phyloP scores from a whole-genome alignment of 2,113 vertebrate genomes.

The Lipotes vexillifer region DNA sequence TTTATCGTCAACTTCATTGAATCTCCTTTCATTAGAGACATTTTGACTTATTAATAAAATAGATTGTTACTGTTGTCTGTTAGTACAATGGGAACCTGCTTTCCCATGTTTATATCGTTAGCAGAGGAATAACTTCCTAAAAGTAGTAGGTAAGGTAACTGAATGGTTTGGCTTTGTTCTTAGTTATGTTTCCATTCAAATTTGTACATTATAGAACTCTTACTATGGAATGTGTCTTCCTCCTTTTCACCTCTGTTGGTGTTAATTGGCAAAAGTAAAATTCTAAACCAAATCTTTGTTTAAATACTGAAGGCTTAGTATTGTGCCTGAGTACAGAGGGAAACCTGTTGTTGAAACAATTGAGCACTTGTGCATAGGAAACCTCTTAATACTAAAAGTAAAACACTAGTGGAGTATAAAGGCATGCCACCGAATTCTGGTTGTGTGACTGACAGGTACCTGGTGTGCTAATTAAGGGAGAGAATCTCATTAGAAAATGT shows the following conservation, averaged over 20 bases:
- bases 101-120: constrained; percentile 71
- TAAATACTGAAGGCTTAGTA: constrained; percentile 69
- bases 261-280: constrained; percentile 81
- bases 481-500: constrained; percentile 64
- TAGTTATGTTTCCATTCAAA: constrained; percentile 67
- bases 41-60: constrained; percentile 72
- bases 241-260: constrained; percentile 66
- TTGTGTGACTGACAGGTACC: constrained; percentile 48
- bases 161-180: constrained; percentile 74
- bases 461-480: constrained; percentile 52
- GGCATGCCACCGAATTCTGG: constrained; percentile 60
- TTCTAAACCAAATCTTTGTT: constrained; percentile 71
- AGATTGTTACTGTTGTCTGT: constrained; percentile 69
- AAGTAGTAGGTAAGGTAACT: constrained; percentile 66
- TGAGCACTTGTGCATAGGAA: constrained; percentile 44
- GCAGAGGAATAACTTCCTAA: constrained; percentile 71
- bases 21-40: constrained; percentile 68
- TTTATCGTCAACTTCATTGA: constrained; percentile 75
- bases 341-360: constrained; percentile 66
- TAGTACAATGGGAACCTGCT: constrained; percentile 69
- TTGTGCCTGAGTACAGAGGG: constrained; percentile 68
- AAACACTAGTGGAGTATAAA: constrained; percentile 64
- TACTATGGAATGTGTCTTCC: constrained; percentile 54
- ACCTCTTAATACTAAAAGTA: constrained; percentile 35
- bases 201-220: constrained; percentile 61